phyloP scores from a whole-genome alignment of 53 echinoderm and acorn worm genomes.

The Patiria pectinifera region DNA sequence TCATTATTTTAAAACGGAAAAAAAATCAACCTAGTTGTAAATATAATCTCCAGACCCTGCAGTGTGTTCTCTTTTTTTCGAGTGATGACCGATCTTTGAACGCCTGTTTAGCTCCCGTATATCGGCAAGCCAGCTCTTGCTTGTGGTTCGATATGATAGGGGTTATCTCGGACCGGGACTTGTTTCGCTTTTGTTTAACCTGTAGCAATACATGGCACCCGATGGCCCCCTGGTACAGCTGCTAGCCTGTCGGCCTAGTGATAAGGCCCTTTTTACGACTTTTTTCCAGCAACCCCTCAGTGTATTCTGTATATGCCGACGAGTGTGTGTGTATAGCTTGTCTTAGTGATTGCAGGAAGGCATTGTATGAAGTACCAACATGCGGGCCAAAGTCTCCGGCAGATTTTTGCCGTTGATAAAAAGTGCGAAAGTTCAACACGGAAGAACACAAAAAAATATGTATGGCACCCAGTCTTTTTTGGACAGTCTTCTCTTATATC shows the following conservation, averaged over 20 bases:
- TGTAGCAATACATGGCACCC: conserved; percentile 45
- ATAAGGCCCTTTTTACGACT: neutral
- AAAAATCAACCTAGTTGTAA: no score
- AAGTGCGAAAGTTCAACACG: conserved; percentile 55
- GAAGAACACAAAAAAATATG: neutral
- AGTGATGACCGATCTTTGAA: neutral
- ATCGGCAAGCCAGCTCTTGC: neutral
- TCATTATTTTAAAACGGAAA: no score
- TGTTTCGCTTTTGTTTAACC: conserved; percentile 55
- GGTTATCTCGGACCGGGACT: conserved; percentile 26
- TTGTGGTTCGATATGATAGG: neutral
- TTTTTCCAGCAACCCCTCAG: no score
- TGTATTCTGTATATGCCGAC: neutral
- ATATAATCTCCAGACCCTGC: neutral
- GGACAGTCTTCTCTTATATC: no score
- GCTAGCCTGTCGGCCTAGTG: conserved; percentile 10
- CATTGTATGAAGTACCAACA: conserved; percentile 54
- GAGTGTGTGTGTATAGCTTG: conserved; percentile 42
- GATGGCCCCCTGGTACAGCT: conserved; percentile 33
- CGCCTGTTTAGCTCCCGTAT: neutral
- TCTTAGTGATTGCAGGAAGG: conserved; percentile 24
- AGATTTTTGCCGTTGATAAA: conserved; percentile 44
- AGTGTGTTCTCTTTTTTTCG: neutral
- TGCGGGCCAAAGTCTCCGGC: conserved; percentile 55
- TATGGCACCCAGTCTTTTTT: neutral